These are phyloP conservation scores for Achatina immaculata DNA, from an alignment of 1,140 invertebrate genomes.

Conservation along the genomic window DNA sequence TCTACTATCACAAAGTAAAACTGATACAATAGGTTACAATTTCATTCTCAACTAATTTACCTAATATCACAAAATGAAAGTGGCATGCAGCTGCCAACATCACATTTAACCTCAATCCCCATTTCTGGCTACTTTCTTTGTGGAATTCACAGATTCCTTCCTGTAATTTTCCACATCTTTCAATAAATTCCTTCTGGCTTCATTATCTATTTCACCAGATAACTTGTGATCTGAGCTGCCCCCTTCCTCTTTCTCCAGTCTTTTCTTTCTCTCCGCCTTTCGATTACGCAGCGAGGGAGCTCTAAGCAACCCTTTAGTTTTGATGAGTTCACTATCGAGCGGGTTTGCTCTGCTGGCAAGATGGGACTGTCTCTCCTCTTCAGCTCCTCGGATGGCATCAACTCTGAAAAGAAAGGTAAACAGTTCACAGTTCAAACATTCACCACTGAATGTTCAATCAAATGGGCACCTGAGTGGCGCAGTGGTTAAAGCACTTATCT, in stretches of 20 bases:
- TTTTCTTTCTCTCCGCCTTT: slow-evolving; percentile 26
- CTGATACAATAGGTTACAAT: too few relatives aligned
- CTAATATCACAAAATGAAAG: too few relatives aligned
- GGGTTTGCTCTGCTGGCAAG: slow-evolving; percentile 60
- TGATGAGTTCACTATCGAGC: slow-evolving; percentile 62
- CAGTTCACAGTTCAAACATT: not conserved
- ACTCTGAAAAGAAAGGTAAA: slow-evolving; percentile 54
- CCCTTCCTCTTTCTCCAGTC: not conserved
- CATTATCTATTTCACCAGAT: not conserved
- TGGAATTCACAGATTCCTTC: not conserved
- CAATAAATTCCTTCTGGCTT: slow-evolving; percentile 11
- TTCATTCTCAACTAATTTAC: too few relatives aligned
- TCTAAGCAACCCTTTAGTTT: slow-evolving; percentile 62
- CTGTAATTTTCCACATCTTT: slow-evolving; percentile 30
- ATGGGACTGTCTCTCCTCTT: slow-evolving; percentile 59
- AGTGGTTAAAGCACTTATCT: too few relatives aligned
- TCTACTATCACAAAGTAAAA: too few relatives aligned
- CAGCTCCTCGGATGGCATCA: slow-evolving; percentile 61
- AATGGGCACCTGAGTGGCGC: too few relatives aligned
- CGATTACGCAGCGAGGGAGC: slow-evolving; percentile 52
- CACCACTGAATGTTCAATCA: too few relatives aligned
- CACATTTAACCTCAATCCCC: slow-evolving; percentile 4
- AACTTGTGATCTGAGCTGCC: not conserved
- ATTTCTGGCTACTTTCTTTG: not conserved
- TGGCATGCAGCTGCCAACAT: too few relatives aligned